Conservation (phyloP, 2,113 vertebrate genomes). For the Chaetops frenatus region DNA sequence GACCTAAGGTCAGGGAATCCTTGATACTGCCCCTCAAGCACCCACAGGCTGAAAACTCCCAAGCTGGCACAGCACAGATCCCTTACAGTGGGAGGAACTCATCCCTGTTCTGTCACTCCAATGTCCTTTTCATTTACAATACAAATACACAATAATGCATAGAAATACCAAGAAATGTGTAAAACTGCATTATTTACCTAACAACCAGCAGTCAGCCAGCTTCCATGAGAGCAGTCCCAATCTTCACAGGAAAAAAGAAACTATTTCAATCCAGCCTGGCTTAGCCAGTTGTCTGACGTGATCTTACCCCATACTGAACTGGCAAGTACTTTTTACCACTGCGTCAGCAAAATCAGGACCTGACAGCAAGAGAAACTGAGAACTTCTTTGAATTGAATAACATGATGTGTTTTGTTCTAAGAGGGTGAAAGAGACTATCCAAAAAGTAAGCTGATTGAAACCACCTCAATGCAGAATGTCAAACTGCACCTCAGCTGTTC, state of each 20-base stretch:
- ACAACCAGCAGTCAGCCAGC: not conserved
- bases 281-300: not conserved
- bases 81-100: not conserved
- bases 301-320: not conserved
- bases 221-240: not conserved
- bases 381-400: not conserved
- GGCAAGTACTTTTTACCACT: not conserved
- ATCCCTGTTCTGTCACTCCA: not conserved
- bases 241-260: not conserved
- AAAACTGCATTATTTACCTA: not conserved
- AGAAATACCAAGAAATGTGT: not conserved
- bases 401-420: not conserved
- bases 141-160: not conserved
- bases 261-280: not conserved
- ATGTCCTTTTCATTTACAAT: not conserved
- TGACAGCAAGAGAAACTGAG: not conserved
- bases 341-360: not conserved
- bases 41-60: not conserved
- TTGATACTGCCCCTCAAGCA: not conserved
- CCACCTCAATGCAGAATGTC: not conserved
- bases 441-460: not conserved
- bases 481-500: not conserved
- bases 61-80: not conserved
- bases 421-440: not conserved
- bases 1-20: not conserved